Base-by-base conservation (phyloP, 1,140 invertebrate genomes). In the Himalopsyche phryganea region DNA sequence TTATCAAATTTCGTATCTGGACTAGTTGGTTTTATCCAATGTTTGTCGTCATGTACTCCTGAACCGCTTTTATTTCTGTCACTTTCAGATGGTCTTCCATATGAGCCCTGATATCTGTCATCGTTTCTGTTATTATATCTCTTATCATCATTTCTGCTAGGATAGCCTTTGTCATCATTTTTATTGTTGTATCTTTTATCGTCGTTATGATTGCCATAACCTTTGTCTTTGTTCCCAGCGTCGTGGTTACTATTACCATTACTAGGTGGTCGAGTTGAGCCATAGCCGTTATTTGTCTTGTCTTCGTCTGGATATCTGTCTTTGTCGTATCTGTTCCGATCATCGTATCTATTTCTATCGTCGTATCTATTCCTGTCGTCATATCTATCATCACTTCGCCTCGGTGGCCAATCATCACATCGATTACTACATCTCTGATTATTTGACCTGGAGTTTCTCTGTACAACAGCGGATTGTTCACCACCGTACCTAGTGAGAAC, bases 31-130 rank as follows among this genome's bases (percentile, higher is more conserved):
- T 47, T 60, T 11, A 11, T 36, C 56, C 48, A 56, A 7, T 35
- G 54, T 48, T 61, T 63, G 23, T 63, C 59, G 33, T 63, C 50
- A 9, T 28, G 3, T 58, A 58, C 18, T 47, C 59, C 59, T 36
- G 59, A 45, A 28, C 58, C 58, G 15, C 60, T 66, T 57, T 63
- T 63, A 42, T 66, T 63, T 45, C 61, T 59, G 20, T 63, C 61
- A 50, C 48, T 23, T 14, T 45, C 61, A n/a, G 61, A 42, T 11
- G 57, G 57, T 50, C 41, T 48, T 33, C 58, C 61, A 53, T 63
- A 48, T 1, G 55, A 58, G 6, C 61, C 56, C 36, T 53, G 46
- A 58, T 62, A 36, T 40, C 54, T 47, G 38, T 63, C 58, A 42
- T 63, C 58, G 28, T 57, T 56, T 40, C 49, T 45, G n/a, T 50